A percentile compares a stretch with the other conserved stretches of the same genome.
Conservation (phyloP, 2,888 invertebrate species). For the Cinara cedri region DNA sequence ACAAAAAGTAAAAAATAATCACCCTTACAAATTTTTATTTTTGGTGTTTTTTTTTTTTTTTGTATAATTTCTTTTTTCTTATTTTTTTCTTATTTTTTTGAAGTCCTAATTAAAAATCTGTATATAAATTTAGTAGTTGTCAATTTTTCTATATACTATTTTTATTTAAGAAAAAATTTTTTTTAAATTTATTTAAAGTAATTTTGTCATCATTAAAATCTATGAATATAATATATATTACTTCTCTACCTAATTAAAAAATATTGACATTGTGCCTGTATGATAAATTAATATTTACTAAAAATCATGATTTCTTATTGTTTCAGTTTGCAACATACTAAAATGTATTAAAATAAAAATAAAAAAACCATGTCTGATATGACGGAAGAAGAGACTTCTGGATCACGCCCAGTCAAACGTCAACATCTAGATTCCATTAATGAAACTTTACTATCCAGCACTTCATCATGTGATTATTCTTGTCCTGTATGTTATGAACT, state of each 20-base stretch:
- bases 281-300: conserved; percentile 38
- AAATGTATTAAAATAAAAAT: conserved; percentile 53
- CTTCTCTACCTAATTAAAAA: no score
- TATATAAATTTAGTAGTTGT: background rate
- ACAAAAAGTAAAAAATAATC: no score
- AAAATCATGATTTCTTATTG: conserved; percentile 53
- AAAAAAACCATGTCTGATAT: conserved; percentile 38
- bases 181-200: background rate
- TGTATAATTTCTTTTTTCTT: background rate
- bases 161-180: no score
- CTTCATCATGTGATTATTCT: conserved; percentile 64
- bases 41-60: no score
- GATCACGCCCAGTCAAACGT: conserved; percentile 65
- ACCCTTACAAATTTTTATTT: background rate
- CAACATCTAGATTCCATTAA: conserved; percentile 62
- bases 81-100: background rate
- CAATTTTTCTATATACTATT: background rate
- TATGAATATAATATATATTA: no score
- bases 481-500: conserved; percentile 89
- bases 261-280: conserved; percentile 3
- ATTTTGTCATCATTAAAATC: no score
- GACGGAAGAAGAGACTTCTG: conserved; percentile 41
- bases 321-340: conserved; percentile 52
- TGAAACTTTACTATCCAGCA: conserved; percentile 64
- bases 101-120: background rate